Base-by-base conservation (phyloP, 2,888 invertebrate species). In the Drosophila recens region DNA sequence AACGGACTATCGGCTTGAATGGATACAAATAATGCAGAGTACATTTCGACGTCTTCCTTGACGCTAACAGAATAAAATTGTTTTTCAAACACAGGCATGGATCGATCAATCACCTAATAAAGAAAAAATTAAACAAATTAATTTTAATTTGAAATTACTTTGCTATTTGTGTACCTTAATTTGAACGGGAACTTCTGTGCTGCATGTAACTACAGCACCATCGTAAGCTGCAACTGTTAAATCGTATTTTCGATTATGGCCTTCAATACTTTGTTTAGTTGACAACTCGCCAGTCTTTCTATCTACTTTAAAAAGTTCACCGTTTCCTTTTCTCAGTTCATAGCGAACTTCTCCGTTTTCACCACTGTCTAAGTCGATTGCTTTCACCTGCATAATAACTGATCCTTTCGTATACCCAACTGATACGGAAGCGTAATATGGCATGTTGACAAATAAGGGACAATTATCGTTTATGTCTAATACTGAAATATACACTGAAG, bases 381-480 rank as follows among this genome's bases (percentile, higher is more conserved):
- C 98, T 89, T 96, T 96, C 43, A 98, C 97, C 93, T 96, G 96
- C 58, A 96, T 95, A 79, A 98, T 96, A 67, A 95, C 93, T 75
- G 96, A 95, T 59, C 97, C 98, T 80, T 96, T 96, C 82, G 95
- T 95, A 66, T 97, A 96, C 90, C 97, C 97, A 34, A 98, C 96
- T 20, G 97, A 96, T 66, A 98, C 97, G 8, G 98, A 97, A 33
- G 98, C 97, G 91, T 96, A 97, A 93, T 99, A 99, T 0, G 99
- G 98, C 90, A 96, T 95, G 93, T 97, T 97, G 63, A 98, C 96
- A 93, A 98, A 99, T 94, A 96, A 95, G 9, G 99, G 99, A 84
- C 97, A 96, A 93, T 98, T 98, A 93, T 99, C 99, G 93, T 99
- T 99, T 67, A 97, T 95, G 93, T 99, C 99, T 76, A 96, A 93